Evolutionary conservation across 1,140 invertebrate species (phyloP), one percentile per base, ranked within the genome.

Genomic region (Sycophila sp.): DNA sequence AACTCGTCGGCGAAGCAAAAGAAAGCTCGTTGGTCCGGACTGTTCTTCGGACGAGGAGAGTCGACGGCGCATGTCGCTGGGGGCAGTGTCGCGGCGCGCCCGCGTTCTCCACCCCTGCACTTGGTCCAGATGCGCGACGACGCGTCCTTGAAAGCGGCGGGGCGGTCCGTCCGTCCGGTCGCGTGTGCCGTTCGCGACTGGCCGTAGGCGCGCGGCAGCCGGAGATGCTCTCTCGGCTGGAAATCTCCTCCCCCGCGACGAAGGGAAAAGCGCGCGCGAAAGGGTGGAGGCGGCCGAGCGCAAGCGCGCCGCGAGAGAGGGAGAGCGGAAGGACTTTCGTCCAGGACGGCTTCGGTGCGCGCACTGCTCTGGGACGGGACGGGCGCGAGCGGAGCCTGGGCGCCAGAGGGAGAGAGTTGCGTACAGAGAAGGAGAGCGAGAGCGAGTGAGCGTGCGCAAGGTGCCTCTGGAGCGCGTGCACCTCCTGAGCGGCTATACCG

Each of bases 271-370:
- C 49, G 22, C 28, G 28, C n/a, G 40, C 59, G 26, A 7, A 32
- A 63, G 26, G 32, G 3, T n/a, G 26, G 26, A 28, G 26, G 36
- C 42, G 17, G 36, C 4, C 15, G 15, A 30, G 62, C 47, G 62
- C 62, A 62, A 47, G 45, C 45, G 62, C 4, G 17, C 7, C n/a
- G 5, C 15, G 40, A 2, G 22, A 8, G 22, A n/a, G 24, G 11
- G 2, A 5, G 15, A 62, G n/a, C 19, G 7, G 26, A 38, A 55
- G 26, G 34, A 65, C 51, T 55, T 81, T 81, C 77, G 81, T 82
- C 79, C 81, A 79, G 81, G 80, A 82, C 82, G 83, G 78, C 78
- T 82, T 81, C 78, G 78, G 78, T 82, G 79, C 80, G 82, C 81
- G 77, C 79, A 84, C 82, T 85, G 82, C 77, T 76, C 78, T 76